phyloP scores from a whole-genome alignment of 2,888 invertebrate genomes.

The Zele albiditarsus region DNA sequence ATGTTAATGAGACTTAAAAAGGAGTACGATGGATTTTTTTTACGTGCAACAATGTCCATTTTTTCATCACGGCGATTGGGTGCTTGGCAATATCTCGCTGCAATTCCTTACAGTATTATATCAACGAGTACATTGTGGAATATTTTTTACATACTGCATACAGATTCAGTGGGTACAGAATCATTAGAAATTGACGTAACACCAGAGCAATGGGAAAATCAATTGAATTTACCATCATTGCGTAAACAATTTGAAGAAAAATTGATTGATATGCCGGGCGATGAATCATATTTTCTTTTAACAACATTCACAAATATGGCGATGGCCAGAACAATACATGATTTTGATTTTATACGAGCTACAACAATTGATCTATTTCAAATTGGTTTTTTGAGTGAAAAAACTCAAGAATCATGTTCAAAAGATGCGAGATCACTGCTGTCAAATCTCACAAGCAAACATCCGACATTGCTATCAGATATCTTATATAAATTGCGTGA shows the following conservation, averaged over 20 bases:
- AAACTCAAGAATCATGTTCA: conserved; percentile 82
- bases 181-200: conserved; percentile 51
- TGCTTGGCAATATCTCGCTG: conserved; percentile 88
- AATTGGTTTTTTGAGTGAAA: conserved; percentile 83
- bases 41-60: conserved; percentile 80
- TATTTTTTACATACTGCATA: conserved; percentile 79
- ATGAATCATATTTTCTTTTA: conserved; percentile 84
- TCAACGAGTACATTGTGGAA: conserved; percentile 78
- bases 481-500: conserved; percentile 78
- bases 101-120: conserved; percentile 80
- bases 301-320: conserved; percentile 89
- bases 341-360: conserved; percentile 79
- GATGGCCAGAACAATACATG: conserved; percentile 76
- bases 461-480: conserved; percentile 81
- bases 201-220: conserved; percentile 71
- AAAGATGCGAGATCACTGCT: conserved; percentile 84
- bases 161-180: conserved; percentile 72
- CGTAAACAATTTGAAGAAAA: conserved; percentile 79
- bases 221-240: conserved; percentile 73
- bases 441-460: conserved; percentile 80
- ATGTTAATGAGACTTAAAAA: conserved; percentile 78
- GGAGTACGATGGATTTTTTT: conserved; percentile 84
- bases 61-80: conserved; percentile 83
- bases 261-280: conserved; percentile 78
- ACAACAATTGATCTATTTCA: conserved; percentile 81